Evolutionary conservation across 1,140 invertebrate genomes (phyloP).

Genomic region (Magallana ariakensis): DNA sequence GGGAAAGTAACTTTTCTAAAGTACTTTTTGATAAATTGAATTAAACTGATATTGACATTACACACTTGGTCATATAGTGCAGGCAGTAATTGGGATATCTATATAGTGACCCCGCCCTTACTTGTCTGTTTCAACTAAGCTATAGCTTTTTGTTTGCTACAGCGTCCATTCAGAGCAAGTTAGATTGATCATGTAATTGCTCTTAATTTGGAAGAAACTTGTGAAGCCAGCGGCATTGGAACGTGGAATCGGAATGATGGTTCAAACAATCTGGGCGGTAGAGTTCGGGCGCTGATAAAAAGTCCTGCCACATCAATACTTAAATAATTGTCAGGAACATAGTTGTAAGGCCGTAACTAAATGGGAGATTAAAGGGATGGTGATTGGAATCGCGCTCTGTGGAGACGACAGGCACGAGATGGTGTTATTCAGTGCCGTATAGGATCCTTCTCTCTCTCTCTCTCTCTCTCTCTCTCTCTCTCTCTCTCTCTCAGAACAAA

Average conservation of each 20-base stretch:
- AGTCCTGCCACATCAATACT: not conserved
- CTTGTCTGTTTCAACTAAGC: not conserved
- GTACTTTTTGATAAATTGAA: too few species aligned
- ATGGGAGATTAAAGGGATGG: not conserved
- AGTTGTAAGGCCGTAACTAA: not conserved
- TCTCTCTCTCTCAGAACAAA: too few species aligned
- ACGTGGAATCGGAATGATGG: not conserved
- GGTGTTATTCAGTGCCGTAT: not conserved
- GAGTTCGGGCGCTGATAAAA: not conserved
- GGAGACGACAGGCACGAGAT: too few species aligned
- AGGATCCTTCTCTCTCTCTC: not conserved
- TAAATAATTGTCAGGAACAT: not conserved
- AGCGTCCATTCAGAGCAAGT: not conserved
- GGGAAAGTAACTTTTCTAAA: too few species aligned
- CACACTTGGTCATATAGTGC: too few species aligned
- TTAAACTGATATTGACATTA: too few species aligned
- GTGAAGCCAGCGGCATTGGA: not conserved
- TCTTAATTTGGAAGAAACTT: slow-evolving; percentile 2
- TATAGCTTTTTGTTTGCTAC: not conserved
- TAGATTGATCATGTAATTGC: slow-evolving; percentile 15
- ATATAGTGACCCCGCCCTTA: not conserved
- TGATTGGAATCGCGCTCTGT: too few species aligned
- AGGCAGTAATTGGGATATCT: not conserved
- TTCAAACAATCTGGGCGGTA: not conserved
- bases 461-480: too few species aligned